A percentile compares a stretch with the other conserved stretches of the same genome.
Evolutionary conservation across 1,140 invertebrate species (phyloP).

Genomic region (Drosophila pachea): DNA sequence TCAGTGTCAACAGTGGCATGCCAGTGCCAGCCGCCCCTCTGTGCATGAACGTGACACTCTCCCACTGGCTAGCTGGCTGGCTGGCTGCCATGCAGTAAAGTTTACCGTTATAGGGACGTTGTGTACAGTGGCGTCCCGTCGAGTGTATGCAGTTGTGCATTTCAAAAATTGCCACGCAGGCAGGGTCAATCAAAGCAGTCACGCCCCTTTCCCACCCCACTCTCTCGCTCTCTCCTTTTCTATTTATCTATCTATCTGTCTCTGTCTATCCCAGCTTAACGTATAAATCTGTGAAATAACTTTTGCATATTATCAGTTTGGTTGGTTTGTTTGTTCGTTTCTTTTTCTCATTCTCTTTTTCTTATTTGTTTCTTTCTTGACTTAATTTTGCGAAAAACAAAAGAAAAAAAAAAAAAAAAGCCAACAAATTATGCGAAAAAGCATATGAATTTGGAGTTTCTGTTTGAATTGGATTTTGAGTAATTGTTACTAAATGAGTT

Average conservation of each 20-base stretch:
- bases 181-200: too few species aligned
- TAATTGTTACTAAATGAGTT: slow-evolving; percentile 33
- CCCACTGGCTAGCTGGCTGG: too few species aligned
- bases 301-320: slow-evolving; percentile 31
- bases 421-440: too few species aligned
- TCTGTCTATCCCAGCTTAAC: neutral
- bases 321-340: slow-evolving; percentile 11
- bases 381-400: slow-evolving; percentile 24
- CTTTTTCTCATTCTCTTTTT: neutral
- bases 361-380: neutral
- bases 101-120: too few species aligned
- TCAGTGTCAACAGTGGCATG: neutral
- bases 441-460: slow-evolving; percentile 5
- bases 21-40: too few species aligned
- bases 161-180: neutral
- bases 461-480: slow-evolving; percentile 35
- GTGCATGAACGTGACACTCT: too few species aligned
- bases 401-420: too few species aligned
- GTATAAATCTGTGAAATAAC: slow-evolving; percentile 10
- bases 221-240: too few species aligned
- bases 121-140: slow-evolving; percentile 8
- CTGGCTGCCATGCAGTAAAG: neutral
- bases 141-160: neutral
- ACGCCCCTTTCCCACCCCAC: too few species aligned
- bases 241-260: neutral